These are phyloP conservation scores for Grammomys surdaster DNA, from an alignment of 2,113 vertebrate species.

Conservation along the genomic window DNA sequence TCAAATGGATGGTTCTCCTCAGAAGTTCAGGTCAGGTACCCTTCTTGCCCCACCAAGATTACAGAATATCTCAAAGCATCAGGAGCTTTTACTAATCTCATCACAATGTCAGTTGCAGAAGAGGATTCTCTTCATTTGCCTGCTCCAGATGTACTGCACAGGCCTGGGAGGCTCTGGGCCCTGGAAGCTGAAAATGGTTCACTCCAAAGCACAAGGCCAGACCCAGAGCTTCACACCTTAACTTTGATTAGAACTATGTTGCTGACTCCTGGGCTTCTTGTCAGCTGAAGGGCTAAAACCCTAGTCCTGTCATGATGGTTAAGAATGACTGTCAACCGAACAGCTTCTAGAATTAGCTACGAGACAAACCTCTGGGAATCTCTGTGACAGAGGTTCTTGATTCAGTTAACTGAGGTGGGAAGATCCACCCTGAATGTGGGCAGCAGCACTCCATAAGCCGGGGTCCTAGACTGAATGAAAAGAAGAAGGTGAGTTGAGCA, in stretches of 20 bases:
- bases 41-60: background rate
- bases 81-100: too few relatives aligned
- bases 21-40: background rate
- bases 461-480: too few relatives aligned
- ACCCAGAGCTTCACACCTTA: background rate
- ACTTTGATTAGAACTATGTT: background rate
- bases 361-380: background rate
- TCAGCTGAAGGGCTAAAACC: background rate
- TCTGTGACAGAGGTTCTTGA: background rate
- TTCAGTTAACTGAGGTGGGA: background rate
- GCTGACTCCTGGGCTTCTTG: background rate
- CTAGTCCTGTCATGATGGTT: fast-evolving
- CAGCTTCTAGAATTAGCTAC: background rate
- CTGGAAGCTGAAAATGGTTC: background rate
- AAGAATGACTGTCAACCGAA: background rate
- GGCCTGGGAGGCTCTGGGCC: background rate
- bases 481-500: background rate
- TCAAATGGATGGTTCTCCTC: background rate
- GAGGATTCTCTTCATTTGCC: background rate
- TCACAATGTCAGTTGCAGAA: background rate
- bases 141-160: background rate
- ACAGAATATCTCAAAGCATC: background rate
- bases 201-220: background rate
- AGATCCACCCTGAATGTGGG: background rate
- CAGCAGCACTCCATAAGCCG: too few relatives aligned